These are phyloP conservation scores for Romanogobio albipinnatus DNA, from an alignment of 2,113 vertebrate species.

Conservation along the genomic window DNA sequence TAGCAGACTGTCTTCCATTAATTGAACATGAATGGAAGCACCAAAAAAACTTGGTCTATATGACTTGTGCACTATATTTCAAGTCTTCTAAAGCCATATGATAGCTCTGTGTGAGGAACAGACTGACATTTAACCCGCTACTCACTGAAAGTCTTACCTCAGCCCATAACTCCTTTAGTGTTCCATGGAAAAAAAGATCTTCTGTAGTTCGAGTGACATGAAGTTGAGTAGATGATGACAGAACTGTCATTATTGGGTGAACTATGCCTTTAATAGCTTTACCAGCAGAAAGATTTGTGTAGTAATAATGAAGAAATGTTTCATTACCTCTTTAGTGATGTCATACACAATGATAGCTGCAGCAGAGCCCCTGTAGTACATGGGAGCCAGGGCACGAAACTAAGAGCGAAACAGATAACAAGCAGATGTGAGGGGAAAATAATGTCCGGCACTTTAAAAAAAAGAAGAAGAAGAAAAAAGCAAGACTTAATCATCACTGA, in stretches of 20 bases:
- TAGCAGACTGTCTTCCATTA: neutral
- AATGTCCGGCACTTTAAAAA: neutral
- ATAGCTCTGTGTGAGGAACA: constrained; percentile 14
- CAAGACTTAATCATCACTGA: neutral
- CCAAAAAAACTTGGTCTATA: neutral
- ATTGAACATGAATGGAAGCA: neutral
- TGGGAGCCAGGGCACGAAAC: constrained; percentile 96
- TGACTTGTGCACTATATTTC: neutral
- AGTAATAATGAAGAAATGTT: constrained; percentile 23
- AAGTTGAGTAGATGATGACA: constrained; percentile 14
- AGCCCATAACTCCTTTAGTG: constrained; percentile 11
- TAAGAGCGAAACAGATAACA: constrained; percentile 62
- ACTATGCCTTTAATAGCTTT: constrained; percentile 38
- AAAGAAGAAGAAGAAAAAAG: neutral
- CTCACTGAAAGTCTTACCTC: constrained; percentile 21
- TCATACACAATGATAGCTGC: constrained; percentile 98
- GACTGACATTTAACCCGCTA: neutral
- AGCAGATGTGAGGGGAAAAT: constrained; percentile 15
- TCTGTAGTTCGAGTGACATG: neutral
- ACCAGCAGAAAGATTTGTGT: constrained; percentile 34
- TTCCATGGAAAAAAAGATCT: neutral
- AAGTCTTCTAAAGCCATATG: constrained; percentile 5
- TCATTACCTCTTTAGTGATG: constrained; percentile 96
- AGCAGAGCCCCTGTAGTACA: constrained; percentile 98
- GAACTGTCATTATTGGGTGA: neutral